phyloP scores from a whole-genome alignment of 2,888 invertebrate species.

The Apantesis nais region DNA sequence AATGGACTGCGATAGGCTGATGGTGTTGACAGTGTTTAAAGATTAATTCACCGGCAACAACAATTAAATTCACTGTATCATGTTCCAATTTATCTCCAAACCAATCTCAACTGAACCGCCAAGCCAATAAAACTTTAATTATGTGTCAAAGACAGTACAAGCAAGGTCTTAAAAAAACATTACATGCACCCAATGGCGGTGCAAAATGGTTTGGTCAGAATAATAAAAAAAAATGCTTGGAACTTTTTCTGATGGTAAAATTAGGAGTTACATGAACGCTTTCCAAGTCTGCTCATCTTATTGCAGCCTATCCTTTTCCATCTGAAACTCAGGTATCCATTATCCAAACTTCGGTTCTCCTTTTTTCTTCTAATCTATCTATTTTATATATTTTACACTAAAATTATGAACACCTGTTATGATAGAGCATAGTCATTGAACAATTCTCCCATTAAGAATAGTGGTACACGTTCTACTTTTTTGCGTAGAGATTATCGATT shows the following conservation, averaged over 20 bases:
- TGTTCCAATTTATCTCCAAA: background rate
- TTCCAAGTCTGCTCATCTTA: no score
- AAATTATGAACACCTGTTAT: conserved; percentile 8
- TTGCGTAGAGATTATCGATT: conserved; percentile 39
- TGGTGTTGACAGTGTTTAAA: no score
- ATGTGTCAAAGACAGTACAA: background rate
- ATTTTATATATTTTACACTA: background rate
- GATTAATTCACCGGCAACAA: background rate
- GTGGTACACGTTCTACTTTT: conserved; percentile 41
- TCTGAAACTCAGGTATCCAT: no score
- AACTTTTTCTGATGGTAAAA: background rate
- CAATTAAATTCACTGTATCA: background rate
- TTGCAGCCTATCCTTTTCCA: no score
- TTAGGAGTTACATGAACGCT: no score
- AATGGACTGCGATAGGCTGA: no score
- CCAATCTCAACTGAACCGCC: background rate
- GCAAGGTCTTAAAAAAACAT: background rate
- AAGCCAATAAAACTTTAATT: background rate
- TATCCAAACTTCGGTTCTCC: no score
- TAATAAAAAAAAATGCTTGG: background rate
- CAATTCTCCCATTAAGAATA: conserved; percentile 35
- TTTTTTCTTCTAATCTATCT: no score
- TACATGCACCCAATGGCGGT: background rate
- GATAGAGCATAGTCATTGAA: conserved; percentile 26
- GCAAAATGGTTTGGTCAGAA: background rate